Conservation (phyloP, 2,797 vertebrate genomes). For the Myotis findleyi region DNA sequence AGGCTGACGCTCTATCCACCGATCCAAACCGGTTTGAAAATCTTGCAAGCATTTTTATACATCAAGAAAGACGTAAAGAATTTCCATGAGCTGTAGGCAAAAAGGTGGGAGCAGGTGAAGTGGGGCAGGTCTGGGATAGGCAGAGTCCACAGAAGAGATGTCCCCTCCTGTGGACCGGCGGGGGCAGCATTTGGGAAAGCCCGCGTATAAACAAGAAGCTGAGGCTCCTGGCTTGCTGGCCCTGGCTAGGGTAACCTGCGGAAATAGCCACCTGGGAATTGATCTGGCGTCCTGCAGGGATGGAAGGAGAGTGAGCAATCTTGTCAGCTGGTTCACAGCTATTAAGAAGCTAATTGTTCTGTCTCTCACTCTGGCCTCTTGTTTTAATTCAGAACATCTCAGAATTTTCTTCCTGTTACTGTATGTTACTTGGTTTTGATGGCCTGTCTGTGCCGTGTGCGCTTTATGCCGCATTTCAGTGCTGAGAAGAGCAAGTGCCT, state of each 20-base stretch:
- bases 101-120: not conserved
- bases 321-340: not conserved
- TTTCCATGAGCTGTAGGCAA: not conserved
- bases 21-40: no score
- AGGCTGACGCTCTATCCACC: no score
- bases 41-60: not conserved
- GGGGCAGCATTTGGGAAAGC: not conserved
- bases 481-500: not conserved
- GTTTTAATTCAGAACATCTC: not conserved
- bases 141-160: not conserved
- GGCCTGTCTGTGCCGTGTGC: not conserved
- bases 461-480: slow-evolving; percentile 45
- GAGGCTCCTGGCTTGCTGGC: not conserved
- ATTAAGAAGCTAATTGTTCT: not conserved
- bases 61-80: not conserved
- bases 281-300: not conserved
- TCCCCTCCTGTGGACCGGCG: not conserved
- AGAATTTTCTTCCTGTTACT: not conserved
- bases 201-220: not conserved
- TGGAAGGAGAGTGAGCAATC: not conserved
- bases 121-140: not conserved
- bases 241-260: not conserved
- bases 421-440: not conserved
- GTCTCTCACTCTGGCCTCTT: not conserved
- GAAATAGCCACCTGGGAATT: not conserved